Evolutionary conservation across 2,113 vertebrate genomes (phyloP), one percentile per base, ranked within the genome.

Genomic region (Henicopernis longicauda): DNA sequence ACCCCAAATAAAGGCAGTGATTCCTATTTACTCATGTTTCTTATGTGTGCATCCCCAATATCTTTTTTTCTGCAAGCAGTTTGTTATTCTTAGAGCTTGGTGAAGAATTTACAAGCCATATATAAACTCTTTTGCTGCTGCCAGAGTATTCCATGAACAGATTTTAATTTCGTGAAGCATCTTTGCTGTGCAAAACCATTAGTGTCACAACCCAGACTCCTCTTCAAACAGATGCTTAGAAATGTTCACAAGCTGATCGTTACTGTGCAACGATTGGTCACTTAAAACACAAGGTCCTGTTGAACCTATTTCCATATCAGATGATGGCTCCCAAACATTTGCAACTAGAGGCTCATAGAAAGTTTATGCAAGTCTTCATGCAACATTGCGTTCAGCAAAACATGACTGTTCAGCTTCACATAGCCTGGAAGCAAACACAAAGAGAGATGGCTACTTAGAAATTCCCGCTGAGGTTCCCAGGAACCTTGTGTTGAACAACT

Each of bases 141-240:
- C 61, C 89, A 94, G 78, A 82, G 32, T 66, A 85, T 82, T 89
- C 91, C 82, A 87, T 36, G 54, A 89, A 85, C 81, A 95, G 70
- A 87, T 82, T 85, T 93, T 90, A 72, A 57, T 89, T 94, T 97
- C 87, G 84, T 55, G 31, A 85, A 82, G n/a, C 66, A 87, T 72
- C 70, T 91, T 79, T 76, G 32, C 73, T 62, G 61, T 69, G 73
- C 36, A 72, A 72, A 92, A 34, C n/a, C 58, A 49, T 79, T 72
- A 80, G 45, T 26, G 54, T 72, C 81, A 76, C 66, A 69, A 71
- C 29, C n/a, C 61, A 72, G 89, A 3, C 50, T 92, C 45, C 31
- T 57, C 42, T 50, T 44, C 45, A 49, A 55, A 44, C 47, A 89
- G 72, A 81, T 44, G 34, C 52, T 91, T 3, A 4, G 67, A 76